Conservation (phyloP, 2,888 invertebrate genomes). For the Abrostola tripartita region DNA sequence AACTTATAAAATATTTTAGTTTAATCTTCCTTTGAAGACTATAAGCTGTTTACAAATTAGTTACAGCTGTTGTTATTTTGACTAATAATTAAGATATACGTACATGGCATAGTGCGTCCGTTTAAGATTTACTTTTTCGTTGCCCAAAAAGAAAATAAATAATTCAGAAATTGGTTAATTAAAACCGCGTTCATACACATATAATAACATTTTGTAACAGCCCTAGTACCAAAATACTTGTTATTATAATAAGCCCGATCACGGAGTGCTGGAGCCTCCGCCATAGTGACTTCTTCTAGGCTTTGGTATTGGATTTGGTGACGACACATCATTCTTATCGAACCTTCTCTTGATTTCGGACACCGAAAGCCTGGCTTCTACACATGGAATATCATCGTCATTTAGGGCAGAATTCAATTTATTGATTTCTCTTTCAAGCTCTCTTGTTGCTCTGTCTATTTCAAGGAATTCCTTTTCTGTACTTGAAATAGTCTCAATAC, state of each 20-base stretch:
- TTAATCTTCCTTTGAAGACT: constrained; percentile 12
- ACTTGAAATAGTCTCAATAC: constrained; percentile 81
- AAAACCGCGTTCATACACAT: background rate
- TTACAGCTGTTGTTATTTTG: constrained; percentile 4
- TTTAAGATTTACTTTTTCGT: too few species aligned
- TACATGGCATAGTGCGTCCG: too few species aligned
- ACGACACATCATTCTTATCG: constrained; percentile 82
- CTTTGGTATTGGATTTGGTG: constrained; percentile 88
- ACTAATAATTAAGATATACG: constrained; percentile 14
- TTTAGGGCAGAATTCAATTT: constrained; percentile 83
- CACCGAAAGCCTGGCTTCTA: constrained; percentile 74
- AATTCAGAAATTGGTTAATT: too few species aligned
- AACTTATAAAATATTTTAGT: constrained; percentile 18
- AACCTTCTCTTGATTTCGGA: constrained; percentile 87
- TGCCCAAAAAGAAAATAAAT: too few species aligned
- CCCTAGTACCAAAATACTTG: background rate
- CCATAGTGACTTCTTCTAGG: constrained; percentile 86
- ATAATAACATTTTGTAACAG: constrained; percentile 7
- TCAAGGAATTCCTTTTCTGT: constrained; percentile 85
- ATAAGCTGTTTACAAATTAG: constrained; percentile 6
- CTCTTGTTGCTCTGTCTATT: constrained; percentile 82
- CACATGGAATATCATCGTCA: constrained; percentile 76
- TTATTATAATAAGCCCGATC: constrained; percentile 29
- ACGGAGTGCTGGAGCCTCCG: constrained; percentile 73
- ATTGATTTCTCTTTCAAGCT: constrained; percentile 83